These are phyloP conservation scores for Astur gentilis DNA, from an alignment of 2,113 vertebrate species.

Conservation along the genomic window DNA sequence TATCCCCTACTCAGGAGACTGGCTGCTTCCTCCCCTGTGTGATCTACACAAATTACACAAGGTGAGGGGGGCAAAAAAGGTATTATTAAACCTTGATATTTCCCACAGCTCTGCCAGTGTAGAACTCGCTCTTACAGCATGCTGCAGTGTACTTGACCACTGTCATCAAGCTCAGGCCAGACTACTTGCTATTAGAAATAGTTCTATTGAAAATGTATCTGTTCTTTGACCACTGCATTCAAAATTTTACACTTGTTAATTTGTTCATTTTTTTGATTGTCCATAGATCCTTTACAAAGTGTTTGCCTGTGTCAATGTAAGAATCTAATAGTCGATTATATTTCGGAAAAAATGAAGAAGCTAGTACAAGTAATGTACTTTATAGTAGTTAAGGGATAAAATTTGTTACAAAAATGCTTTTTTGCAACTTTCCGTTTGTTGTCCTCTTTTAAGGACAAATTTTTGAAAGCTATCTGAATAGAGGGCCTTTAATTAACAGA, in stretches of 20 bases:
- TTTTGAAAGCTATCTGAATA: not conserved
- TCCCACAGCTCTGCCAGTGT: not conserved
- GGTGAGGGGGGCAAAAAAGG: not conserved
- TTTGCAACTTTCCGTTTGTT: not conserved
- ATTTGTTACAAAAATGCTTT: not conserved
- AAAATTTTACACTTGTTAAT: not conserved
- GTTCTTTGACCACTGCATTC: not conserved
- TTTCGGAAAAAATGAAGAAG: not conserved
- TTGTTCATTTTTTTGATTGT: not conserved
- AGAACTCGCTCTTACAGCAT: not conserved
- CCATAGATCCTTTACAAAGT: not conserved
- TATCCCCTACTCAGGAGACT: not conserved
- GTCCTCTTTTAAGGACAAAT: not conserved
- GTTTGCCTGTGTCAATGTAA: not conserved
- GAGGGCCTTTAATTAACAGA: constrained; percentile 7
- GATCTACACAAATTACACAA: not conserved
- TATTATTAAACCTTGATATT: not conserved
- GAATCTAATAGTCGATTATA: not conserved
- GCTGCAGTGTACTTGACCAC: not conserved
- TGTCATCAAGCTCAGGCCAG: not conserved
- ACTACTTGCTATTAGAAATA: not conserved
- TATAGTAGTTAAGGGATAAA: not conserved
- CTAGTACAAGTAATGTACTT: not conserved
- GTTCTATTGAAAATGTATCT: not conserved
- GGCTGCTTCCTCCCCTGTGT: not conserved